Evolutionary conservation across 2,113 vertebrate genomes (phyloP), one percentile per base, ranked within the genome.

Genomic region (Diadophis punctatus): DNA sequence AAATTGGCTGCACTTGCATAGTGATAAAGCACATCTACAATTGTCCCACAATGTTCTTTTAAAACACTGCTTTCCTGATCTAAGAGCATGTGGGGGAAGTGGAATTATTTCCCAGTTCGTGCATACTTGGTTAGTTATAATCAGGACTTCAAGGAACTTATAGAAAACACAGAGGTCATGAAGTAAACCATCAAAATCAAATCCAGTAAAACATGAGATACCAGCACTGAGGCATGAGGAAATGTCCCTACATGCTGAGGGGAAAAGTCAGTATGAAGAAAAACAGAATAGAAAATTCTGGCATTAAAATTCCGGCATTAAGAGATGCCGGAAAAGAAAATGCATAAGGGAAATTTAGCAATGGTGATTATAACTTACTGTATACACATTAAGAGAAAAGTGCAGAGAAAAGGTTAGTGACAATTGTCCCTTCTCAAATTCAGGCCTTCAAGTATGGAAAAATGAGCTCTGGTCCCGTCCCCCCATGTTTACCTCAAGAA

Each of bases 51-150:
- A 6, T 46, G 34, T 86, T 86, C n/a, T 51, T 90, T 88, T 80
- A 87, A 46, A 87, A 46, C 55, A 68, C 27, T 48, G 84, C 20
- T 60, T 63, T 23, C n/a, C n/a, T 49, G 43, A 88, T 56, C 56
- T 84, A 43, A 52, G 16, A 52, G 48, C 7, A 10, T 68, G 14
- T 30, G 43, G 48, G 9, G 39, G 39, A 18, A 63, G 74, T 85
- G 34, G 25, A 6, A 93, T 1, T 68, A 90, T 93, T 92, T 94
- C 51, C 6, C 1, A 92, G 0, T 34, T 74, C 86, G 43, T 89
- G 92, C 51, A 89, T 89, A 94, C 91, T 85, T 60, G 46, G 10
- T 53, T 92, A 91, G 58, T 23, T 49, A 92, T 87, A 86, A 68
- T 43, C 51, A 68, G 43, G 51, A 84, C 48, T 60, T 93, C 84